Evolutionary conservation across 2,888 invertebrate genomes (phyloP), one percentile per base, ranked within the genome.

Genomic region (Lasioglossum marginatum): DNA sequence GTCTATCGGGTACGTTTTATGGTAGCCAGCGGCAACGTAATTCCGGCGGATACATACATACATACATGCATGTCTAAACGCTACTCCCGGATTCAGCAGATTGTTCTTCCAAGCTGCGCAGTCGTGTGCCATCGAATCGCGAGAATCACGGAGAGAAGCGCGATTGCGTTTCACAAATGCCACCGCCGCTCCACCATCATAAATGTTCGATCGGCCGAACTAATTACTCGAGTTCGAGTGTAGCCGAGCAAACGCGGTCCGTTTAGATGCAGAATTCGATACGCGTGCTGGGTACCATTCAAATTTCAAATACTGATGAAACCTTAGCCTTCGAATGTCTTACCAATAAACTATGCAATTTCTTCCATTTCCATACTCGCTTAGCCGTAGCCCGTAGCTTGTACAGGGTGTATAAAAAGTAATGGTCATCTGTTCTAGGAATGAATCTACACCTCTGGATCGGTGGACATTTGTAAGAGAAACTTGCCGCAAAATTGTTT

Each of bases 171-270:
- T 76, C 40, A 63, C 27, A 14, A 27, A 45, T n/a, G 27, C 19
- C 23, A 27, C 63, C 40, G 27, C 19, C 34, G 40, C 63, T 27
- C 31, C 31, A 2, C 63, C 19, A 34, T 45, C 66, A 66, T 66
- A 77, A 77, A 66, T 45, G 66, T 66, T 66, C 76, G 45, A 66
- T 77, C 76, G 27, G 60, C n/a, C 75, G 57, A 75, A 77, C 45
- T 77, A 77, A 71, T 78, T 78, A 57, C 71, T 34, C 52, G 31
- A 71, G 43, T 71, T 78, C 57, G 70, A 57, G 57, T 57, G 37
- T 57, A 37, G 34, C 34, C 37, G 48, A 57, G 70, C 27, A 70
- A 70, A 71, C 27, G 27, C 12, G 19, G 4, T 12, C 43, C 78
- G 40, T 71, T 60, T 78, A 57, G 34, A 71, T 71, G 45, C 71